phyloP scores from a whole-genome alignment of 2,797 vertebrate species.

The Bryconaethiops microstoma region DNA sequence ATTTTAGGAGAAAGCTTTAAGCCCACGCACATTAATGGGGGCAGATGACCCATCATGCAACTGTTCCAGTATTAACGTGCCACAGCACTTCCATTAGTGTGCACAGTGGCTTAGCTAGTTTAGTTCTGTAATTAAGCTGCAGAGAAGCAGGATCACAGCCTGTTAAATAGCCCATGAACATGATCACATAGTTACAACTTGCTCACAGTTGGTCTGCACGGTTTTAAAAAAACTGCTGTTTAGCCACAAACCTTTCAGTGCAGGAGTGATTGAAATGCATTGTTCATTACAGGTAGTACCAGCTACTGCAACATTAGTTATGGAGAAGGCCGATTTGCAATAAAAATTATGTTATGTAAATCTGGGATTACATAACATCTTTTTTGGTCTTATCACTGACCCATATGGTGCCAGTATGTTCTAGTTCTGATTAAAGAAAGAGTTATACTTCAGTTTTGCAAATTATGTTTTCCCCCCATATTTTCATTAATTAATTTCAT shows the following conservation, averaged over 20 bases:
- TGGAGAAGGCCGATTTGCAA: background rate
- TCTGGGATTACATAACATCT: background rate
- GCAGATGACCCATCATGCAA: conserved; percentile 21
- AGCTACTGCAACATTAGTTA: background rate
- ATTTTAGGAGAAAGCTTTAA: conserved; percentile 33
- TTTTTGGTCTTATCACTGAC: background rate
- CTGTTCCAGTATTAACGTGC: conserved; percentile 9
- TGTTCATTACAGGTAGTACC: background rate
- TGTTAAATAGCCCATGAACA: conserved; percentile 35
- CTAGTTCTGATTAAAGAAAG: background rate
- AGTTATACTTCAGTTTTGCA: too few species aligned
- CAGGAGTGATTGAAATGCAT: background rate
- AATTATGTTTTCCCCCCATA: too few species aligned
- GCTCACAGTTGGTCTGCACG: background rate
- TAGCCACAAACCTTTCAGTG: background rate
- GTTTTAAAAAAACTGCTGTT: background rate
- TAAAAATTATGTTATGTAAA: background rate
- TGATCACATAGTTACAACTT: conserved; percentile 30
- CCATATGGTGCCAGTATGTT: background rate
- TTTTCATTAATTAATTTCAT: too few species aligned
- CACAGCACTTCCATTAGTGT: conserved; percentile 24
- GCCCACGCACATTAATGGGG: conserved; percentile 48
- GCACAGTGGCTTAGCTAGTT: conserved; percentile 14
- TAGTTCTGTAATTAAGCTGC: conserved; percentile 39
- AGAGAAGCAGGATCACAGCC: conserved; percentile 21